Conservation (phyloP, 2,888 invertebrate species). For the Bibio marci region DNA sequence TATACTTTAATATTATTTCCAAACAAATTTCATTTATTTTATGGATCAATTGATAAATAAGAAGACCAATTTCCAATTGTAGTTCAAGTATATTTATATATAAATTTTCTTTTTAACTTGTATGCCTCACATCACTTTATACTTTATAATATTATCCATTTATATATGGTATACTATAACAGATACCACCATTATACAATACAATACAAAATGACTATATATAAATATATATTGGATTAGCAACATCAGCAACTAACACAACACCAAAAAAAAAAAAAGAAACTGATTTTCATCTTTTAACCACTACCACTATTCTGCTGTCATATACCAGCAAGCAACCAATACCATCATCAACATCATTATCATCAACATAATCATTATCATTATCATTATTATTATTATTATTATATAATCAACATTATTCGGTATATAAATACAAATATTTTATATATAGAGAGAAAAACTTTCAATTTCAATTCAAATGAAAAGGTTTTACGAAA, state of each 20-base stretch:
- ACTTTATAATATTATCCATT: neutral
- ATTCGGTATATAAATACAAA: too few species aligned
- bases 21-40: neutral
- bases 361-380: too few species aligned
- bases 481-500: neutral
- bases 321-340: neutral
- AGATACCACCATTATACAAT: too few species aligned
- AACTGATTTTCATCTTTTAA: neutral
- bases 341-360: slow-evolving; percentile 1
- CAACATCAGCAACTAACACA: neutral
- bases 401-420: too few species aligned
- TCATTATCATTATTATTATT: too few species aligned
- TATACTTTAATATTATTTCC: too few species aligned
- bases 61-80: neutral
- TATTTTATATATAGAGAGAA: too few species aligned
- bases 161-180: too few species aligned
- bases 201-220: too few species aligned
- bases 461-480: slow-evolving; percentile 2
- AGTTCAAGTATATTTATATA: neutral
- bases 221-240: too few species aligned
- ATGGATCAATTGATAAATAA: neutral
- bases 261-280: neutral
- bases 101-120: neutral
- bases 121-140: neutral
- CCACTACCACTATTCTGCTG: neutral